phyloP scores from a whole-genome alignment of 30 jellyfish, hydroid and myxozoan species.

The Pseudorhiza aurosa region DNA sequence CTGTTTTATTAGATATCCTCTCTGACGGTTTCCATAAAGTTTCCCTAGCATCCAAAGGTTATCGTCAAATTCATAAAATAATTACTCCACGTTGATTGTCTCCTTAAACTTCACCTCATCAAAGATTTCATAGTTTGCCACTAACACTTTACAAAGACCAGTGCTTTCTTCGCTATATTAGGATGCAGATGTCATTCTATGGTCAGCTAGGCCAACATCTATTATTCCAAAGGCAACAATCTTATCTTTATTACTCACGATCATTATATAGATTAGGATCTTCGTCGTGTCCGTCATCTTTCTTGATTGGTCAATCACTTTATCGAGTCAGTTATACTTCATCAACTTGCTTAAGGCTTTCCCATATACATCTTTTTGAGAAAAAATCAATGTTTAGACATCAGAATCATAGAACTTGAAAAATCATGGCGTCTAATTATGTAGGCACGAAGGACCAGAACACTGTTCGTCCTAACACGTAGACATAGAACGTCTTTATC shows the following conservation, averaged over 20 bases:
- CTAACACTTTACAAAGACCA: not conserved
- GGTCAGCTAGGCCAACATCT: not conserved
- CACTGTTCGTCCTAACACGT: too few species aligned
- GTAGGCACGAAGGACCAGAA: too few species aligned
- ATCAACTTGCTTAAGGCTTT: too few species aligned
- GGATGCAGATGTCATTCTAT: constrained; percentile 2
- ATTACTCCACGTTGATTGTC: not conserved
- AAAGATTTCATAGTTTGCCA: not conserved
- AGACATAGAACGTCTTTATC: too few species aligned
- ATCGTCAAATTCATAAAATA: not conserved
- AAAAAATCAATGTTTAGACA: not conserved
- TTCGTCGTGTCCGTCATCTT: not conserved
- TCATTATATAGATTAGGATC: constrained; percentile 8
- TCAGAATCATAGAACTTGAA: too few species aligned
- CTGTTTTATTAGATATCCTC: not conserved
- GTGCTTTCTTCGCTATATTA: not conserved
- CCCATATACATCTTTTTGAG: not conserved
- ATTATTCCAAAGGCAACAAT: not conserved
- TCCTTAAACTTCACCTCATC: not conserved
- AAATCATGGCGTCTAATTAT: too few species aligned
- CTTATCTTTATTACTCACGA: constrained; percentile 10
- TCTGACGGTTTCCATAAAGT: not conserved
- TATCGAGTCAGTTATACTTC: not conserved
- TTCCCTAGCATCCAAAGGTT: not conserved
- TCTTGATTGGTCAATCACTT: not conserved